These are phyloP conservation scores for Dendronephthya gigantea DNA, from an alignment of 64 coral and sea anemone species.

Conservation along the genomic window DNA sequence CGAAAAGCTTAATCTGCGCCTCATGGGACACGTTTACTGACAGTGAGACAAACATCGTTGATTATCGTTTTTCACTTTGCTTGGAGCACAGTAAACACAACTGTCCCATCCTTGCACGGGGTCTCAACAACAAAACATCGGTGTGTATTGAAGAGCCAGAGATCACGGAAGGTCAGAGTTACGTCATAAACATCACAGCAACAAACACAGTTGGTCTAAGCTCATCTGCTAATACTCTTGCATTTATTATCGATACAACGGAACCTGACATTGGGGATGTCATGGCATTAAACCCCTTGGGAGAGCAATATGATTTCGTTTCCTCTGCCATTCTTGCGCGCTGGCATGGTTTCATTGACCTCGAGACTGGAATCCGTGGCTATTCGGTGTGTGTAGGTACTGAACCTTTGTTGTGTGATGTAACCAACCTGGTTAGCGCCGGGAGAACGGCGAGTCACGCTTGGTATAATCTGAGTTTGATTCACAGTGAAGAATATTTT, in stretches of 20 bases:
- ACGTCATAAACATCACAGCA: background rate
- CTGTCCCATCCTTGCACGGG: background rate
- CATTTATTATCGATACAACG: background rate
- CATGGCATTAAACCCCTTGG: background rate
- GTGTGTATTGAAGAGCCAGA: background rate
- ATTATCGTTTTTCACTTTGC: background rate
- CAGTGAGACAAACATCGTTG: background rate
- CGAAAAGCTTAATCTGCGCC: background rate
- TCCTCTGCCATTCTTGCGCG: slow-evolving; percentile 42
- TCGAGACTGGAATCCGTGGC: slow-evolving; percentile 42
- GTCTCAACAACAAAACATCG: background rate
- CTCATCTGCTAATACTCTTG: background rate
- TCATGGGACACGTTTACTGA: background rate
- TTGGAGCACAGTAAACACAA: background rate
- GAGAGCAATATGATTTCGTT: slow-evolving; percentile 1
- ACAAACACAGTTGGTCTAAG: background rate
- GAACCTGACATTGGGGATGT: background rate
- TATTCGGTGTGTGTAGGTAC: slow-evolving; percentile 69
- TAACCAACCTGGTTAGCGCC: slow-evolving; percentile 35
- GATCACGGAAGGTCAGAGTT: background rate
- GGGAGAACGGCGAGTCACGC: background rate
- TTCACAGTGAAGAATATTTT: slow-evolving; percentile 28
- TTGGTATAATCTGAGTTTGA: slow-evolving; percentile 7
- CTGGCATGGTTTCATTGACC: slow-evolving; percentile 63
- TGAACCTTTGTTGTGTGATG: slow-evolving; percentile 37